Conservation (phyloP, 2,797 vertebrate genomes). For the Astyanax mexicanus region DNA sequence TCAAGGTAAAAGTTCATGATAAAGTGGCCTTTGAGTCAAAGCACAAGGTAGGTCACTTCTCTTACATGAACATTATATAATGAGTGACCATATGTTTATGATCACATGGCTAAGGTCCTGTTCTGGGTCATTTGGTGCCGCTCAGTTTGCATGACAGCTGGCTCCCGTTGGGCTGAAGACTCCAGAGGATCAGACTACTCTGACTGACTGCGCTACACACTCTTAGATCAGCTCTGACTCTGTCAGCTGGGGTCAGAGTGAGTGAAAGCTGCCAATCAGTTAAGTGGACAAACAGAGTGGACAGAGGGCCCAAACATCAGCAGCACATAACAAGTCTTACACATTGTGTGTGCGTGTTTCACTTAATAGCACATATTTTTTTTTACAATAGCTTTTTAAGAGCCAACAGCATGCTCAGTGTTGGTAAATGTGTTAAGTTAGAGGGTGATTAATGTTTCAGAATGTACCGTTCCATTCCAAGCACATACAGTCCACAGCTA, state of each 20-base stretch:
- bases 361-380: too few relatives aligned
- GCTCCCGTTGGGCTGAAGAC: not conserved
- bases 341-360: too few relatives aligned
- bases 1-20: not conserved
- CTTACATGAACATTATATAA: not conserved
- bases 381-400: too few relatives aligned
- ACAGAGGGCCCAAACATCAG: not conserved
- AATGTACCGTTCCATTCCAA: too few relatives aligned
- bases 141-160: not conserved
- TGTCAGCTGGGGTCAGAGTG: not conserved
- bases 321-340: too few relatives aligned
- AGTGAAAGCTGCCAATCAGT: not conserved
- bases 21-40: too few relatives aligned
- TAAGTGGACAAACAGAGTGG: not conserved
- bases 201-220: not conserved
- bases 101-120: not conserved
- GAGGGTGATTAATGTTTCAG: too few relatives aligned
- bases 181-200: not conserved
- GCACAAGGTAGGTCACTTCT: not conserved
- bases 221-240: not conserved
- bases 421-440: too few relatives aligned
- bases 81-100: not conserved
- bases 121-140: not conserved
- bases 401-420: too few relatives aligned
- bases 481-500: too few relatives aligned